Percentiles rank a stretch among this genome's conserved stretches.
phyloP scores from a whole-genome alignment of 2,888 invertebrate species.

The Drosophila barbarae region DNA sequence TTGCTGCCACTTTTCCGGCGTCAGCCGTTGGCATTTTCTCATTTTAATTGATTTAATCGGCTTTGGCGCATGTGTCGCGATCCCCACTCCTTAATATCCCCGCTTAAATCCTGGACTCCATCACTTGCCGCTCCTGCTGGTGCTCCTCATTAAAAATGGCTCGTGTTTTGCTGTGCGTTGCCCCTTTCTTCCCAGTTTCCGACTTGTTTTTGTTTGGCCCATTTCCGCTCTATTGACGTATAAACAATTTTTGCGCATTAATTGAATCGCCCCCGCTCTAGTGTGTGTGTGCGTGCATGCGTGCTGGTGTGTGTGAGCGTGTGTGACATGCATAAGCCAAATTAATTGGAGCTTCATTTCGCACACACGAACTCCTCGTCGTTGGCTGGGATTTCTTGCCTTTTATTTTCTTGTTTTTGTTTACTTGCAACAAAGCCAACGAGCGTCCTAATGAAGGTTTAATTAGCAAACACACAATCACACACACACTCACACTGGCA shows the following conservation, averaged over 20 bases:
- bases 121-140: slow-evolving; percentile 27
- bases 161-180: slow-evolving; percentile 44
- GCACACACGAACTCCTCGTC: slow-evolving; percentile 35
- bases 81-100: neutral
- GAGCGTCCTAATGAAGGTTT: slow-evolving; percentile 67
- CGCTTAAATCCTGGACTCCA: slow-evolving; percentile 8
- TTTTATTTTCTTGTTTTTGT: slow-evolving; percentile 48
- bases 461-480: slow-evolving; percentile 58
- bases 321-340: slow-evolving; percentile 68
- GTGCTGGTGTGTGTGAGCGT: slow-evolving; percentile 15
- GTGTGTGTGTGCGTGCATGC: slow-evolving; percentile 14
- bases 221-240: slow-evolving; percentile 69
- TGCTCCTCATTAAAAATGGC: slow-evolving; percentile 61
- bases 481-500: slow-evolving; percentile 13
- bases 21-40: slow-evolving; percentile 52
- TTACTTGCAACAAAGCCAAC: slow-evolving; percentile 58
- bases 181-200: slow-evolving; percentile 4
- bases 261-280: slow-evolving; percentile 53
- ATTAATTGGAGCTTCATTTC: slow-evolving; percentile 66
- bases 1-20: slow-evolving; percentile 41
- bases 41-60: slow-evolving; percentile 72
- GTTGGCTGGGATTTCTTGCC: slow-evolving; percentile 36
- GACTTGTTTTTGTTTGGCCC: slow-evolving; percentile 36
- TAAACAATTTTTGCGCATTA: slow-evolving; percentile 72
- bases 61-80: slow-evolving; percentile 52